These are phyloP conservation scores for Macrotis lagotis DNA, from an alignment of 2,113 vertebrate genomes.

Conservation along the genomic window DNA sequence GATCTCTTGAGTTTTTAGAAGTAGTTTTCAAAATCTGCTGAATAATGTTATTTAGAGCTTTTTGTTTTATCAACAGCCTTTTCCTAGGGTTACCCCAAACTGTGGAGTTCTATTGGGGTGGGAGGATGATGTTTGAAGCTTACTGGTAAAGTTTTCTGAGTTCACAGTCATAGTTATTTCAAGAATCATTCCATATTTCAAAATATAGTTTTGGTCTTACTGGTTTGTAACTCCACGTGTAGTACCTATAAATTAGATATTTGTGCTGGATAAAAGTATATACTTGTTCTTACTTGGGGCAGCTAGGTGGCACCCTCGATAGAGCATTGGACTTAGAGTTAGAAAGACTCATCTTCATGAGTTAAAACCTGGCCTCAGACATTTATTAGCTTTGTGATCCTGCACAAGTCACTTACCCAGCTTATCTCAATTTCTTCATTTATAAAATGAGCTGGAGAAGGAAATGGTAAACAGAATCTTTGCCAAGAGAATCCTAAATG, in stretches of 20 bases:
- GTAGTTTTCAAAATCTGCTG: not conserved
- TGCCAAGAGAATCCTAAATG: no score
- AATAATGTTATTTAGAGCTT: not conserved
- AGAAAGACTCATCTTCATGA: no score
- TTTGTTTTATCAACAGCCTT: not conserved
- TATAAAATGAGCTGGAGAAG: no score
- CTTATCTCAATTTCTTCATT: no score
- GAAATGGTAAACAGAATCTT: no score
- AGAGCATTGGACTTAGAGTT: no score
- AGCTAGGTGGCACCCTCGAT: no score
- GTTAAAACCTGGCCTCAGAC: no score
- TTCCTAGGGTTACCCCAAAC: not conserved
- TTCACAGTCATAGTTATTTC: not conserved
- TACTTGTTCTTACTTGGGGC: no score
- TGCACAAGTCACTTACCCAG: no score
- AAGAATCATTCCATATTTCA: conserved; percentile 20
- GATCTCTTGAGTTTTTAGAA: not conserved
- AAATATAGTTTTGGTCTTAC: conserved; percentile 10
- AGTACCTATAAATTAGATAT: not conserved
- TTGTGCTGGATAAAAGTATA: no score
- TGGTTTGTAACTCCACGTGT: not conserved
- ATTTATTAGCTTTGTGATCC: no score
- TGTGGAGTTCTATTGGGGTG: not conserved
- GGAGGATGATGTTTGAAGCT: not conserved
- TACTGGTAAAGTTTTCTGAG: conserved; percentile 13